Evolutionary conservation across 2,113 vertebrate genomes (phyloP).

Genomic region (Phodopus roborovskii): DNA sequence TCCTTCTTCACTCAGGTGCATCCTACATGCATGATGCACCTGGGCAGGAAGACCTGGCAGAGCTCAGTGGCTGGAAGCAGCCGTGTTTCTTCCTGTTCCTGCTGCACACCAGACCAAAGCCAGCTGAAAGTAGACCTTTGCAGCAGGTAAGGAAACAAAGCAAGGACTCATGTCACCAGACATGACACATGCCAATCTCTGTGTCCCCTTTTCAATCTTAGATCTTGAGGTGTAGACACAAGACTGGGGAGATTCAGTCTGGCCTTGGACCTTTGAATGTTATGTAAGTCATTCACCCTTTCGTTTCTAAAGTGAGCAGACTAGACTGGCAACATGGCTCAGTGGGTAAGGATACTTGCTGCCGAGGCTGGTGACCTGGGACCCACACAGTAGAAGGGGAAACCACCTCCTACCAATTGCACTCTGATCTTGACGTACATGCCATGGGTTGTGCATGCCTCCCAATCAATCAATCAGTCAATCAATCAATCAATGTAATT

Average conservation of each 20-base stretch:
- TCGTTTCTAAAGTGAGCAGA: neutral
- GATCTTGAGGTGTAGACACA: neutral
- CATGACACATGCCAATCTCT: neutral
- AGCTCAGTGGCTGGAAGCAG: neutral
- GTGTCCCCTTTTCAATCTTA: neutral
- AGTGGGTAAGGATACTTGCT: no score
- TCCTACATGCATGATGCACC: fast-evolving
- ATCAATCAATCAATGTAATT: neutral
- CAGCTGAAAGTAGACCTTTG: neutral
- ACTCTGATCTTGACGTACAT: neutral
- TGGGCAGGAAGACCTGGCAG: neutral
- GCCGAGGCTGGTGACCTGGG: neutral
- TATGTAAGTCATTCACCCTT: neutral
- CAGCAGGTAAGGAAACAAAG: neutral
- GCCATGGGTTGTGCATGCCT: neutral
- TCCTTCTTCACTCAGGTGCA: fast-evolving
- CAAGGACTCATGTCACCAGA: neutral
- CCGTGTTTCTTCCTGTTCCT: neutral
- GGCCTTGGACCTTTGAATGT: neutral
- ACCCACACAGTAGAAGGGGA: no score
- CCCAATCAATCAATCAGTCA: neutral
- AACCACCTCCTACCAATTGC: neutral
- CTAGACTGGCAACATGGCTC: neutral
- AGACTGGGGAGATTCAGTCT: neutral
- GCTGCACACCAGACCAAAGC: neutral